A percentile compares a stretch with the other conserved stretches of the same genome.
These are phyloP conservation scores for Lycocorax pyrrhopterus DNA, from an alignment of 2,113 vertebrate genomes.

Conservation along the genomic window DNA sequence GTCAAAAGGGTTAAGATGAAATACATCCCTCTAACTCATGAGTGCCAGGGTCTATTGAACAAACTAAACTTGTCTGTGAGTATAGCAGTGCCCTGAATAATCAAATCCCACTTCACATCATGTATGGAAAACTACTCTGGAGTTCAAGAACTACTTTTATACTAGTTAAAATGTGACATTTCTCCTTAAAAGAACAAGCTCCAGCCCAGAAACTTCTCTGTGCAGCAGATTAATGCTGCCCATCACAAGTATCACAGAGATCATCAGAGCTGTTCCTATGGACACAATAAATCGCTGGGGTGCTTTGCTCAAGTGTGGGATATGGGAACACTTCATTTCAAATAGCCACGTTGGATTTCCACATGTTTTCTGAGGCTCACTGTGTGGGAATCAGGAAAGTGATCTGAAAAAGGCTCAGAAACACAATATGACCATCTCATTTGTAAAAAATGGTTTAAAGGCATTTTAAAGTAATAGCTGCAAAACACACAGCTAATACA, in stretches of 20 bases:
- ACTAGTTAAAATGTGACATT: background rate
- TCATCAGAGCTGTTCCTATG: fast-evolving
- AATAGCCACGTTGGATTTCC: background rate
- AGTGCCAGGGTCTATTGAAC: background rate
- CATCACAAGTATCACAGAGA: background rate
- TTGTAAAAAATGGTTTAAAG: background rate
- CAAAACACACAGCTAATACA: background rate
- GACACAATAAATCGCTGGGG: background rate
- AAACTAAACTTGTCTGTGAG: background rate
- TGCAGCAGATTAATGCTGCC: background rate
- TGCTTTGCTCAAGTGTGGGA: background rate
- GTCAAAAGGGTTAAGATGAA: background rate
- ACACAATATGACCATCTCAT: background rate
- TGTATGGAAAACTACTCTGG: background rate
- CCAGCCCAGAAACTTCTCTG: background rate
- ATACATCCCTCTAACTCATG: fast-evolving
- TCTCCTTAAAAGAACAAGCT: background rate
- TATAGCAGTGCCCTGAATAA: background rate
- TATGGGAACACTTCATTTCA: background rate
- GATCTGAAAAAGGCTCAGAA: background rate
- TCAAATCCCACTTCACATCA: background rate
- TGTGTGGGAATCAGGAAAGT: background rate
- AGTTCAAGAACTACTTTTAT: background rate
- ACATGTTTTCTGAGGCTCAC: background rate
- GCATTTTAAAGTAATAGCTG: background rate